These are phyloP conservation scores for Phataginus tetradactyla DNA, from an alignment of 2,797 vertebrate species.

Conservation along the genomic window DNA sequence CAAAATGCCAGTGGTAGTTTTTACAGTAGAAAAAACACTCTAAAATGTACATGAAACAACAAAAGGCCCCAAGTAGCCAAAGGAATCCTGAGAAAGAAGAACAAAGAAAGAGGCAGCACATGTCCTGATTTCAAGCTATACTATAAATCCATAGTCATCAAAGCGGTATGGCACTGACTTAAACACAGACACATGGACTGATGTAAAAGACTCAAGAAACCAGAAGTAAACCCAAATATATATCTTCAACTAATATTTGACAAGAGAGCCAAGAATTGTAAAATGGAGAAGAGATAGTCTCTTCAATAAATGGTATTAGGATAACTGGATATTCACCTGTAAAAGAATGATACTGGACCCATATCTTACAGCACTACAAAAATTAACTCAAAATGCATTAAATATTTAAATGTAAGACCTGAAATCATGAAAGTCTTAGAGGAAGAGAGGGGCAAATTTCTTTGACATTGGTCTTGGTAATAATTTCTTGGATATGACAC, in stretches of 20 bases:
- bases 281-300: not conserved
- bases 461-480: not conserved
- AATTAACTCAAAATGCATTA: not conserved
- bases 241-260: not conserved
- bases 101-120: not conserved
- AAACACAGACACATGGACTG: not conserved
- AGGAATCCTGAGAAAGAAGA: not conserved
- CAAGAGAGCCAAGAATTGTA: not conserved
- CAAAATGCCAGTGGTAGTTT: not conserved
- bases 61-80: not conserved
- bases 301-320: too few species aligned
- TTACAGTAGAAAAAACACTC: not conserved
- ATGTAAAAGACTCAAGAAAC: not conserved
- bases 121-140: not conserved
- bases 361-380: not conserved
- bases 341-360: not conserved
- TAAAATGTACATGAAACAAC: not conserved
- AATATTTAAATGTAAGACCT: not conserved
- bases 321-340: not conserved
- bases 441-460: not conserved
- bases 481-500: not conserved
- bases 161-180: not conserved
- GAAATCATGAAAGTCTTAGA: not conserved
- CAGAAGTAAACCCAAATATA: not conserved
- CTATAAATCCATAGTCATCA: not conserved